Evolutionary conservation across 2,888 invertebrate species (phyloP).

Genomic region (Hypomecis punctinalis): DNA sequence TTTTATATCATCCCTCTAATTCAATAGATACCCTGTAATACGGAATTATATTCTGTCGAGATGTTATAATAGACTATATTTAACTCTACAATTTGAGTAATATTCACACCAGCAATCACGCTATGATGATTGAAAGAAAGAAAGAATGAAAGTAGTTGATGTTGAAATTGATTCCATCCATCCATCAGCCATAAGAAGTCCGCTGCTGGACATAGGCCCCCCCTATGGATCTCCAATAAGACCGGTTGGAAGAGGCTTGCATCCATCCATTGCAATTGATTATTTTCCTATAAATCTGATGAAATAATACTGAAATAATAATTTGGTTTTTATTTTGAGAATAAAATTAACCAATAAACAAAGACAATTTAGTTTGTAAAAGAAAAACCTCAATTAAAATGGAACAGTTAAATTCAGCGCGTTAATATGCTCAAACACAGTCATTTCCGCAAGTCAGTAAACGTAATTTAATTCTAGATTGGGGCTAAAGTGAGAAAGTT

Average conservation of each 20-base stretch:
- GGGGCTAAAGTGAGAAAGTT: constrained; percentile 43
- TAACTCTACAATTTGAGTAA: constrained; percentile 38
- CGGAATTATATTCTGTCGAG: constrained; percentile 54
- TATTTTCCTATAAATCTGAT: too few species aligned
- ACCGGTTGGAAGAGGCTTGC: too few species aligned
- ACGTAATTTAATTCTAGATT: constrained; percentile 36
- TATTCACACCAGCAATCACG: constrained; percentile 32
- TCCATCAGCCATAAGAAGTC: too few species aligned
- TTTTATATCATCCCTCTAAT: constrained; percentile 57
- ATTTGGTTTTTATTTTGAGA: too few species aligned
- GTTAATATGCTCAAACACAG: constrained; percentile 22
- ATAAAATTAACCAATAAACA: too few species aligned
- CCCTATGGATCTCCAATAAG: too few species aligned
- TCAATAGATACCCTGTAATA: constrained; percentile 62
- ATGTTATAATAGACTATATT: constrained; percentile 57
- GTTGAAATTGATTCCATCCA: too few species aligned
- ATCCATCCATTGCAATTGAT: too few species aligned
- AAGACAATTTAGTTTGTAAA: too few species aligned
- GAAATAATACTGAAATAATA: too few species aligned
- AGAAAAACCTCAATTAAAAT: neutral
- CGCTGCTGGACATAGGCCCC: too few species aligned
- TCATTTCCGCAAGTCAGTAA: constrained; percentile 25
- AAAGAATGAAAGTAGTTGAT: too few species aligned
- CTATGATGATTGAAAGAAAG: neutral
- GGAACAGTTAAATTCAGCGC: constrained; percentile 5